Evolutionary conservation across 2,888 invertebrate genomes (phyloP).

Genomic region (Aphidius colemani): DNA sequence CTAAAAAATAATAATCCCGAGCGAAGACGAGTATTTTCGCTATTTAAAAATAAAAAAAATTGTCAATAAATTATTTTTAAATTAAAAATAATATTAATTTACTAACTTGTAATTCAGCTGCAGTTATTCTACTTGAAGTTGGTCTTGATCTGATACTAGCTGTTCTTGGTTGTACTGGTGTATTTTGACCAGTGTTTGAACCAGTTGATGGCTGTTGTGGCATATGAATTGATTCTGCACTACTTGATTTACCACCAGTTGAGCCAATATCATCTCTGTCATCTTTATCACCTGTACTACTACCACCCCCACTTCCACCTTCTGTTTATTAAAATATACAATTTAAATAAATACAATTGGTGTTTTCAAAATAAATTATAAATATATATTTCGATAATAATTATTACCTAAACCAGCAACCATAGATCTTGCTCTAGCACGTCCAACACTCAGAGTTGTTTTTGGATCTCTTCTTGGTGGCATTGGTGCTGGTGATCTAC

Average conservation of each 20-base stretch:
- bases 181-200: conserved; percentile 62
- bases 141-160: conserved; percentile 91
- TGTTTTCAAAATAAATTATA: no score
- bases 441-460: conserved; percentile 90
- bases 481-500: conserved; percentile 81
- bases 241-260: conserved; percentile 74
- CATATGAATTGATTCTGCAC: conserved; percentile 77
- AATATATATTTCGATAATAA: not conserved
- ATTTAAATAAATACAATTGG: not conserved
- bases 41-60: no score
- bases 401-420: conserved; percentile 79
- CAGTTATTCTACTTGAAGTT: conserved; percentile 85
- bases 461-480: conserved; percentile 94
- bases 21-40: no score
- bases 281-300: conserved; percentile 73
- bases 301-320: no score
- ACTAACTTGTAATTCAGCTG: conserved; percentile 78
- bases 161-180: conserved; percentile 74
- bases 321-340: conserved; percentile 33
- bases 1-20: no score
- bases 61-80: no score
- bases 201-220: conserved; percentile 62
- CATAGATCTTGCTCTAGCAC: conserved; percentile 90
- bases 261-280: conserved; percentile 72
- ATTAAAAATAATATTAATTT: no score